Percentiles rank a stretch among this genome's conserved stretches.
Conservation (phyloP, 1,140 invertebrate species). For the Brachionus koreanus region DNA sequence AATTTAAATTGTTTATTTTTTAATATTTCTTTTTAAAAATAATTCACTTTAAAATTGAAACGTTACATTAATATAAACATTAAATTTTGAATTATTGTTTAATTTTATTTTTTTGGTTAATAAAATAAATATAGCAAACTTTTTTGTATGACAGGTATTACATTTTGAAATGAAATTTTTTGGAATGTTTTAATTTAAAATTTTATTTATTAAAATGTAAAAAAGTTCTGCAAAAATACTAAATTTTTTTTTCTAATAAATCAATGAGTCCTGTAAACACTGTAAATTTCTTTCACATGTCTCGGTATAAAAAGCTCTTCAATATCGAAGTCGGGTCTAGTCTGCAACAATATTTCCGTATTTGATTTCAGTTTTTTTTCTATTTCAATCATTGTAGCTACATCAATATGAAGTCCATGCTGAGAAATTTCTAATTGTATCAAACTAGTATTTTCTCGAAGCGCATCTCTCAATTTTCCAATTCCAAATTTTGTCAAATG, state of each 20-base stretch:
- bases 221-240: no score
- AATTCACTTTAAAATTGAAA: no score
- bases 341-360: neutral
- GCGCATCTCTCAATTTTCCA: neutral
- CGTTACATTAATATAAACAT: no score
- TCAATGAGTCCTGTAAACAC: constrained; percentile 44
- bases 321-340: neutral
- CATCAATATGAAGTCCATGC: neutral
- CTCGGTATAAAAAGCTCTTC: neutral
- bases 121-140: no score
- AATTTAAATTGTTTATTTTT: no score
- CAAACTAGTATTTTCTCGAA: neutral
- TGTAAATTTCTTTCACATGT: constrained; percentile 40
- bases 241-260: neutral
- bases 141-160: no score
- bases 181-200: no score
- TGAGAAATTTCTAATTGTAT: neutral
- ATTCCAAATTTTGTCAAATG: constrained; percentile 15
- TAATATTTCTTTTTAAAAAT: no score
- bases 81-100: no score
- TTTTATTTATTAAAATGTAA: no score
- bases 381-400: neutral
- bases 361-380: neutral
- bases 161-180: no score
- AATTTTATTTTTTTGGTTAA: no score